These are phyloP conservation scores for Nautilus pompilius DNA, from an alignment of 1,140 invertebrate species.

Conservation along the genomic window DNA sequence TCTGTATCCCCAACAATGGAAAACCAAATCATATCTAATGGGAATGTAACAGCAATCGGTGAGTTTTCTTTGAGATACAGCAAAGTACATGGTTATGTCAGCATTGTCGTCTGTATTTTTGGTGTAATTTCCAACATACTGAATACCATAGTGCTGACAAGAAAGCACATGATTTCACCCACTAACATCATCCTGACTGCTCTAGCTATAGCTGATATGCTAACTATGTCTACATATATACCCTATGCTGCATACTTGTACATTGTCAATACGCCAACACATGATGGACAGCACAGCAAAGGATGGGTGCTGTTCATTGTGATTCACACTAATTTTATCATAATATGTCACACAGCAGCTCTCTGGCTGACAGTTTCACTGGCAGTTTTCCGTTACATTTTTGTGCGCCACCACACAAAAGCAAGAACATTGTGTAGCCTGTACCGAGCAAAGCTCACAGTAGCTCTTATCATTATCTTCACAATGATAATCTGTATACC, in stretches of 20 bases:
- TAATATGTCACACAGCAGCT: slow-evolving; percentile 87
- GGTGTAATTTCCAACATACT: slow-evolving; percentile 84
- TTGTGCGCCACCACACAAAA: slow-evolving; percentile 73
- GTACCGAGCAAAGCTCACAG: slow-evolving; percentile 70
- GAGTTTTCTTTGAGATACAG: slow-evolving; percentile 47
- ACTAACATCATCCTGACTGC: slow-evolving; percentile 83
- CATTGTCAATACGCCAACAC: slow-evolving; percentile 27
- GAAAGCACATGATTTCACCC: slow-evolving; percentile 74
- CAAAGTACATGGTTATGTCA: slow-evolving; percentile 69
- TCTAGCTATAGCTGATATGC: slow-evolving; percentile 78
- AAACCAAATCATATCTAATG: too few relatives aligned
- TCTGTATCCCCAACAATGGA: too few relatives aligned
- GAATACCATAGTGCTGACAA: slow-evolving; percentile 85
- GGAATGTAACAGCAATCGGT: slow-evolving; percentile 10
- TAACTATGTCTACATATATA: slow-evolving; percentile 84
- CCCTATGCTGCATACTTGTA: slow-evolving; percentile 72
- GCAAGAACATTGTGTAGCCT: slow-evolving; percentile 72
- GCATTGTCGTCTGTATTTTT: slow-evolving; percentile 76
- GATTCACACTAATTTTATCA: slow-evolving; percentile 63
- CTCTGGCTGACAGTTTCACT: slow-evolving; percentile 90
- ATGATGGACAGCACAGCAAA: slow-evolving; percentile 20
- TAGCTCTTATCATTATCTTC: slow-evolving; percentile 69
- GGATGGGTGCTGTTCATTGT: slow-evolving; percentile 49
- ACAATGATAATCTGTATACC: slow-evolving; percentile 76
- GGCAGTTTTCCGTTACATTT: slow-evolving; percentile 90